Evolutionary conservation across 2,888 invertebrate genomes (phyloP), one percentile per base, ranked within the genome.

Genomic region (Patella depressa): DNA sequence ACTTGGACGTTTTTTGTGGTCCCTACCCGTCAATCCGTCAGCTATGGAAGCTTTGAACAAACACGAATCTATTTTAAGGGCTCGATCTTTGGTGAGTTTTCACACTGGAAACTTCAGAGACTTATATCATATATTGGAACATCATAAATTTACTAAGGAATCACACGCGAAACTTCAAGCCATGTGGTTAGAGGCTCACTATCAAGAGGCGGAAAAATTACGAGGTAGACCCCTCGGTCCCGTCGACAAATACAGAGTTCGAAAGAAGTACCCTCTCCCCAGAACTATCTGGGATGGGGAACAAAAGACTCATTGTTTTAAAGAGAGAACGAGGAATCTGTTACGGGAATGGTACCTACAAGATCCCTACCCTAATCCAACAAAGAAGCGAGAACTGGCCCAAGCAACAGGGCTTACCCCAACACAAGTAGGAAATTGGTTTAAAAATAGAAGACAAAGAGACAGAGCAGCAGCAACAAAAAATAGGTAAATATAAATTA

Each of bases 261-360:
- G 97, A 72, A 97, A 97, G 94, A 97, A 97, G 94, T 97, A 96
- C 89, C 97, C 97, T 0, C 92, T 97, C 90, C 97, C 97, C 71
- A 93, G 96, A 74, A 97, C 97, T 72, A 97, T 97, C 85, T 97
- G 97, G 97, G 97, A 97, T 92, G 97, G 97, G 72, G 97, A 98
- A 90, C 97, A 97, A 92, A 98, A 97, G 93, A 97, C 97, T 17
- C 97, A 98, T 91, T 98, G 97, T 92, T 98, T 97, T 93, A 98
- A 98, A 88, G 93, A 99, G 93, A 93, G 98, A 83, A 99, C 99
- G 90, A 93, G 99, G 85, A 97, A 97, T 87, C 93, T 98, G 85
- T 94, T 99, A 84, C 93, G 99, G 81, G 99, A 99, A 93, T 99
- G 98, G 98, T 99, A 99, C 82, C 85, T 89, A 5, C 90, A 90